These are phyloP conservation scores for Nannoperca obscura DNA, from an alignment of 2,797 vertebrate genomes.

Conservation along the genomic window DNA sequence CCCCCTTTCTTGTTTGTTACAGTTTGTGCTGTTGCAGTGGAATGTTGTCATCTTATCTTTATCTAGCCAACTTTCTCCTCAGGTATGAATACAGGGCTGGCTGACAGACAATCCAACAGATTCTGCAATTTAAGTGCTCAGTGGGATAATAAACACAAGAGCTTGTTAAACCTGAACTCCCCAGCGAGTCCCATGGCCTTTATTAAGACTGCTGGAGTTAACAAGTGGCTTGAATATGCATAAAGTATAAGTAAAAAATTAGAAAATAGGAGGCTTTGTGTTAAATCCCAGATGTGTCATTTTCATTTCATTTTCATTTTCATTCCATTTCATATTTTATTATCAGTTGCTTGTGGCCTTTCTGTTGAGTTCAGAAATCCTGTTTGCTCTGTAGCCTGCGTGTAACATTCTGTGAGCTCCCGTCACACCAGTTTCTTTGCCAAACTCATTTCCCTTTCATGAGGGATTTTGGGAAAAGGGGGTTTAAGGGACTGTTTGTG, in stretches of 20 bases:
- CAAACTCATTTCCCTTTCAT: slow-evolving; percentile 82
- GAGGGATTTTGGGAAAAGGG: slow-evolving; percentile 73
- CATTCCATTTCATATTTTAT: slow-evolving; percentile 57
- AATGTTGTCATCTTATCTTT: slow-evolving; percentile 69
- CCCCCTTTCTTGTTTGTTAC: slow-evolving; percentile 23
- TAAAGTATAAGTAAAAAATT: not conserved
- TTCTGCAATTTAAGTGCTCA: slow-evolving; percentile 48
- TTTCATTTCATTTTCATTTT: slow-evolving; percentile 50
- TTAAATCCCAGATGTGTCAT: slow-evolving; percentile 5
- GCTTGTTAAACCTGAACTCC: slow-evolving; percentile 64
- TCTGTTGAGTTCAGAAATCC: slow-evolving; percentile 67
- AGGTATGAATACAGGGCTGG: slow-evolving; percentile 66
- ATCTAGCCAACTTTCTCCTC: slow-evolving; percentile 54
- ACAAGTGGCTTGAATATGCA: slow-evolving; percentile 9
- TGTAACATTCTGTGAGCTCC: slow-evolving; percentile 79
- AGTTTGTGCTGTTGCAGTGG: slow-evolving; percentile 49
- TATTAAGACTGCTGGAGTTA: slow-evolving; percentile 16
- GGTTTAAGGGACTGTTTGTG: slow-evolving; percentile 76
- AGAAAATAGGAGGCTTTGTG: not conserved
- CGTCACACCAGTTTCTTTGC: slow-evolving; percentile 76
- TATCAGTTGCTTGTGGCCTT: slow-evolving; percentile 51
- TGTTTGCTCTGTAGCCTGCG: slow-evolving; percentile 76
- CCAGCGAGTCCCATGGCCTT: slow-evolving; percentile 23
- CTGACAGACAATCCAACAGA: slow-evolving; percentile 64
- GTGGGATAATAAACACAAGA: slow-evolving; percentile 52